These are phyloP conservation scores for Epinephelus cyanopodus DNA, from an alignment of 2,113 vertebrate genomes.

Conservation along the genomic window DNA sequence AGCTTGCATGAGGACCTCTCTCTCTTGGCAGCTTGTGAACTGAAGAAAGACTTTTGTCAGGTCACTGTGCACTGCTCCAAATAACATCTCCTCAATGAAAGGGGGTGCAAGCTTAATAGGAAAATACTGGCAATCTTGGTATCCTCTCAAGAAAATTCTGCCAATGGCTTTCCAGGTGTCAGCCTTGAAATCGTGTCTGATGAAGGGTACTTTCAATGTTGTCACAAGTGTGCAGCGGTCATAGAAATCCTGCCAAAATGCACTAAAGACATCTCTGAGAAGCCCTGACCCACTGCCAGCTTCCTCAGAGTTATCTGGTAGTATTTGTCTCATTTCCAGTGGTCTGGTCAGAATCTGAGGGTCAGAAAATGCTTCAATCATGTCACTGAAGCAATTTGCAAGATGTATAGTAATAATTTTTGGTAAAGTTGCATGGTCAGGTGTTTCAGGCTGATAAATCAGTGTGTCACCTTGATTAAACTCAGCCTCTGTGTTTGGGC, in stretches of 20 bases:
- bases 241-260: background rate
- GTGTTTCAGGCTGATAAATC: background rate
- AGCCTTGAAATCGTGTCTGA: no score
- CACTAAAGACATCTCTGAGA: background rate
- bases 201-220: no score
- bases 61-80: no score
- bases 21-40: no score
- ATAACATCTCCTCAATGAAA: no score
- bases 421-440: background rate
- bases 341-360: background rate
- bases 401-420: background rate
- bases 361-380: slow-evolving; percentile 28
- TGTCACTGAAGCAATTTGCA: slow-evolving; percentile 7
- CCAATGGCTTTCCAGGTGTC: no score
- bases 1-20: no score
- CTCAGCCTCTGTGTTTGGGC: background rate
- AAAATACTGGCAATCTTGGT: no score
- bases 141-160: no score
- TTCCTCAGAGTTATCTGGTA: slow-evolving; percentile 14
- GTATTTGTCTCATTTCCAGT: slow-evolving; percentile 1
- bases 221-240: background rate
- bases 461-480: background rate
- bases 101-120: no score
- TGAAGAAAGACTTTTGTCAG: no score
- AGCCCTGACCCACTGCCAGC: slow-evolving; percentile 3